Conservation (phyloP, 1,140 invertebrate species). For the Panonychus citri region DNA sequence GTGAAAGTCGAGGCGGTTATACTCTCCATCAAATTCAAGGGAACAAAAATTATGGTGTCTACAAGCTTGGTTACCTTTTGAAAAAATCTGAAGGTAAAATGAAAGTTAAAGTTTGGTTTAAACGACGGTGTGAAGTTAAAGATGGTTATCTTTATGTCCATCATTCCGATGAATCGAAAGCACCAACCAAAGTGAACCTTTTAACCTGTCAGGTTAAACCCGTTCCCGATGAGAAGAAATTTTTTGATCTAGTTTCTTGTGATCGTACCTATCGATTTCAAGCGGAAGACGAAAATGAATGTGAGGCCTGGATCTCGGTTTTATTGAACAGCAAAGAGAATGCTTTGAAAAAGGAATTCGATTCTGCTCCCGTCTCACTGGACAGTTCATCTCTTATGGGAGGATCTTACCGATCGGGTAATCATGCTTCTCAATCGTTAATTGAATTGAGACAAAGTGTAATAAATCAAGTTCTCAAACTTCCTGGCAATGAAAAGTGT, state of each 20-base stretch:
- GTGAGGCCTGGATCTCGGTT: slow-evolving; percentile 86
- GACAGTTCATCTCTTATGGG: not conserved
- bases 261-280: slow-evolving; percentile 94
- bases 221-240: slow-evolving; percentile 56
- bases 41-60: slow-evolving; percentile 29
- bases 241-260: slow-evolving; percentile 87
- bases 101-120: slow-evolving; percentile 73
- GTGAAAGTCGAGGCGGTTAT: slow-evolving; percentile 34
- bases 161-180: slow-evolving; percentile 82
- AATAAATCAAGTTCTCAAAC: slow-evolving; percentile 56
- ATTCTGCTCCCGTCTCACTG: slow-evolving; percentile 25
- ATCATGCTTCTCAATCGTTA: slow-evolving; percentile 22
- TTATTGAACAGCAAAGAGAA: slow-evolving; percentile 80
- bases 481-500: slow-evolving; percentile 80
- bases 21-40: slow-evolving; percentile 70
- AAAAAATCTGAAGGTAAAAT: slow-evolving; percentile 90
- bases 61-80: slow-evolving; percentile 60
- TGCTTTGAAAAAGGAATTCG: slow-evolving; percentile 72
- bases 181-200: slow-evolving; percentile 75
- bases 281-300: slow-evolving; percentile 79
- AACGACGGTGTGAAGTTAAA: slow-evolving; percentile 65
- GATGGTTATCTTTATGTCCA: slow-evolving; percentile 83
- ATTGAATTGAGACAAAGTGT: slow-evolving; percentile 74
- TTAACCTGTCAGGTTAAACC: slow-evolving; percentile 91
- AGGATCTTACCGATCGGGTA: too few relatives aligned